These are phyloP conservation scores for Prochilodus magdalenae DNA, from an alignment of 2,113 vertebrate genomes.

Conservation along the genomic window DNA sequence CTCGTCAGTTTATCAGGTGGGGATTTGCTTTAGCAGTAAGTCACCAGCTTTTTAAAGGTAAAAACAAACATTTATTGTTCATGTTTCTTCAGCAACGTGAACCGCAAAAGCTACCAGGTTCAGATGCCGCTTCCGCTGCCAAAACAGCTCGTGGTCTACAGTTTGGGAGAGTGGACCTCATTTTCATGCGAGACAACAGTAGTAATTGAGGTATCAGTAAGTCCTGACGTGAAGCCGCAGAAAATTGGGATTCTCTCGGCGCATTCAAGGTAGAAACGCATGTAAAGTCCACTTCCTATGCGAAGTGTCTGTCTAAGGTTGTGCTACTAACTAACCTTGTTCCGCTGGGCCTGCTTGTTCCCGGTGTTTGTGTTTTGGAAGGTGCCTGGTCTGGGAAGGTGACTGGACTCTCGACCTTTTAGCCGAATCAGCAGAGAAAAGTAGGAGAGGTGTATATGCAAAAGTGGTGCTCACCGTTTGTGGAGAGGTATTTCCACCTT, in stretches of 20 bases:
- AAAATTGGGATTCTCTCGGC: conserved; percentile 78
- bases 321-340: neutral
- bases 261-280: conserved; percentile 70
- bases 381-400: conserved; percentile 86
- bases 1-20: conserved; percentile 80
- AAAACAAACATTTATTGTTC: neutral
- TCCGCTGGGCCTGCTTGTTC: neutral
- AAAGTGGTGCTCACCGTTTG: conserved; percentile 82
- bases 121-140: conserved; percentile 84
- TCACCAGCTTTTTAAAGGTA: neutral
- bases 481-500: conserved; percentile 71
- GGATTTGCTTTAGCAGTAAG: neutral
- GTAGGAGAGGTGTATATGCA: conserved; percentile 75
- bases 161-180: conserved; percentile 83
- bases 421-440: conserved; percentile 70
- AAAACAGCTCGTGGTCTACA: conserved; percentile 82
- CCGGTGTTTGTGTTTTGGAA: conserved; percentile 54
- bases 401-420: conserved; percentile 80
- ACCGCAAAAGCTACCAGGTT: conserved; percentile 78
- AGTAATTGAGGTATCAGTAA: conserved; percentile 75
- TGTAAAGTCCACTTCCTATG: neutral
- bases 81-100: conserved; percentile 72
- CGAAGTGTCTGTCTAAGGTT: neutral
- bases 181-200: conserved; percentile 69
- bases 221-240: conserved; percentile 68